Evolutionary conservation across 1,140 invertebrate genomes (phyloP), one percentile per base, ranked within the genome.

Genomic region (Neomicropteryx cornuta): DNA sequence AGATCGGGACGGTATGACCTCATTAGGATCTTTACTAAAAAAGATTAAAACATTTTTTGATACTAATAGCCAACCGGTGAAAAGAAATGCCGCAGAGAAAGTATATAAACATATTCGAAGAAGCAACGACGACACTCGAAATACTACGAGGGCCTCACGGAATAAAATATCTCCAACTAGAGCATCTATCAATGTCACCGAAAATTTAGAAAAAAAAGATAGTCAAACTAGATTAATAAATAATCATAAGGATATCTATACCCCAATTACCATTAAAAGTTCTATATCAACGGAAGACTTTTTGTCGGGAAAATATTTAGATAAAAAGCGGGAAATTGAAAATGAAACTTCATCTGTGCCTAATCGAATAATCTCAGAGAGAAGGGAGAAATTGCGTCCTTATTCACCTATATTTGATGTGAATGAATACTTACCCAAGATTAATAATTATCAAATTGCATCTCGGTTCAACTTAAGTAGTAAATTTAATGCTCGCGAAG

Each of bases 101-200:
- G 30, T 43, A 11, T 66, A 66, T 34, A 60, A 60, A 50, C 57
- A 65, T 42, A 63, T 66, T 28, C 55, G 55, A 3, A 57, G 48
- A 51, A 54, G 51, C 13, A 36, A 44, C 18, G 28, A n/a, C n/a
- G n/a, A n/a, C n/a, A 41, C 58, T 60, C 13, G 52, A 58, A 43
- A 48, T 42, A 29, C 49, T 48, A 45, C 23, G 23, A 8, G 13
- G 13, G 38, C 24, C n/a, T 35, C 18, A 38, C 40, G 39, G 17
- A 42, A 42, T 11, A 30, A 33, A 30, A 50, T 46, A 38, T 45
- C 46, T 32, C 24, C 38, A n/a, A 39, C 34, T 28, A 38, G 48
- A 30, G 51, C 37, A 27, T 53, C 62, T 48, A 37, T 61, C 22
- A 54, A 65, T 48, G 51, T 58, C 0, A 62, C 47, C 41, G 23